phyloP scores from a whole-genome alignment of 2,113 vertebrate species.

The Azemiops feae region DNA sequence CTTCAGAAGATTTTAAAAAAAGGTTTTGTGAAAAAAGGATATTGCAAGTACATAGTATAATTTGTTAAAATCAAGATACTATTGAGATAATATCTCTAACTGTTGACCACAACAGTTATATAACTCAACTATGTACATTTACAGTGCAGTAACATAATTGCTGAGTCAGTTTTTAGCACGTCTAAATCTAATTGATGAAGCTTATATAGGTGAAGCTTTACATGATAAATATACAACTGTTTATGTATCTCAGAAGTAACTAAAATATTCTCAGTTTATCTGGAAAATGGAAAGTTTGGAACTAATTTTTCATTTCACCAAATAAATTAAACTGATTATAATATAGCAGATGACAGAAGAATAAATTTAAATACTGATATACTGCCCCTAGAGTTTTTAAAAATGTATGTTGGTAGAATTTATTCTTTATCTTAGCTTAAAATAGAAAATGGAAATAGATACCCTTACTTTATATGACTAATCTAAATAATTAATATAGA shows the following conservation, averaged over 20 bases:
- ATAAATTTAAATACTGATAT: slow-evolving; percentile 54
- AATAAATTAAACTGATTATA: slow-evolving; percentile 71
- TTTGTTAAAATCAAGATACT: neutral
- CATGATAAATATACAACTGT: slow-evolving; percentile 73
- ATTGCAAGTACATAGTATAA: neutral
- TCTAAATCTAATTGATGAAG: slow-evolving; percentile 55
- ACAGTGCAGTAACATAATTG: accelerated
- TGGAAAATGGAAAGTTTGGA: slow-evolving; percentile 75
- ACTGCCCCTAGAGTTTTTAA: slow-evolving; percentile 18
- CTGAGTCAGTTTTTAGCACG: slow-evolving; percentile 13
- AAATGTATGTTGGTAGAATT: slow-evolving; percentile 19
- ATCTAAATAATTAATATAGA: neutral
- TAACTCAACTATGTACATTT: neutral
- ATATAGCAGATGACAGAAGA: slow-evolving; percentile 65
- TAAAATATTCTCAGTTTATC: slow-evolving; percentile 74
- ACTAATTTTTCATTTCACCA: slow-evolving; percentile 72
- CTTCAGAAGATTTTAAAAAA: neutral
- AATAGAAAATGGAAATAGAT: slow-evolving; percentile 48
- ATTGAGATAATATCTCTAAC: neutral
- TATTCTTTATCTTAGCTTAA: slow-evolving; percentile 22
- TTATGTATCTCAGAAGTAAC: slow-evolving; percentile 67
- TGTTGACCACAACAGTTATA: neutral
- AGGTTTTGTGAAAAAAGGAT: neutral
- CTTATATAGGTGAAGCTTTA: slow-evolving; percentile 29
- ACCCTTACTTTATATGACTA: neutral